Conservation (phyloP, 2,113 vertebrate species). For the Vulpes vulpes region DNA sequence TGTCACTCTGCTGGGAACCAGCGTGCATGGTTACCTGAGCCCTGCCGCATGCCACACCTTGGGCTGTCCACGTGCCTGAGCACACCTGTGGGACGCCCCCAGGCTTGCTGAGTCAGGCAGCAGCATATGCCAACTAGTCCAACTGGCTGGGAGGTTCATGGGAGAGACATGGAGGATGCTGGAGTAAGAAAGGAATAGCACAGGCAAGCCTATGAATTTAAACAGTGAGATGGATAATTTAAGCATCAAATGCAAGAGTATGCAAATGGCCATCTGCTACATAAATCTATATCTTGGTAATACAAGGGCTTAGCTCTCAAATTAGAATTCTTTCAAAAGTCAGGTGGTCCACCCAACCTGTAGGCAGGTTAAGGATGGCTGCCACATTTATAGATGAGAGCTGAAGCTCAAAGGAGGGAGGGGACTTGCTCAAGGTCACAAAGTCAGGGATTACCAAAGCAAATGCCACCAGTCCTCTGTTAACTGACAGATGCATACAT, state of each 20-base stretch:
- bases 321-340: conserved; percentile 31
- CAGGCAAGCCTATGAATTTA: background rate
- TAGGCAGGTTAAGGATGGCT: background rate
- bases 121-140: background rate
- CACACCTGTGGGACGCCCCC: background rate
- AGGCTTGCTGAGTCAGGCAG: background rate
- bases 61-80: background rate
- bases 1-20: conserved; percentile 2
- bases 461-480: background rate
- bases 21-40: background rate
- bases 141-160: background rate
- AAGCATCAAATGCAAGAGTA: conserved; percentile 30
- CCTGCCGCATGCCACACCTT: background rate
- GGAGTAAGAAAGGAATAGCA: background rate
- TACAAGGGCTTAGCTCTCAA: background rate
- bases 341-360: background rate
- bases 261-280: conserved; percentile 35
- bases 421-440: background rate
- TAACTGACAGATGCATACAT: background rate
- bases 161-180: background rate
- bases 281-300: conserved; percentile 19
- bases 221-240: background rate
- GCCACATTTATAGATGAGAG: background rate
- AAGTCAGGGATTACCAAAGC: background rate
- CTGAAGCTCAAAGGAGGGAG: background rate